Base-by-base conservation (phyloP, 2,888 invertebrate species). In the Heliconius cydno region DNA sequence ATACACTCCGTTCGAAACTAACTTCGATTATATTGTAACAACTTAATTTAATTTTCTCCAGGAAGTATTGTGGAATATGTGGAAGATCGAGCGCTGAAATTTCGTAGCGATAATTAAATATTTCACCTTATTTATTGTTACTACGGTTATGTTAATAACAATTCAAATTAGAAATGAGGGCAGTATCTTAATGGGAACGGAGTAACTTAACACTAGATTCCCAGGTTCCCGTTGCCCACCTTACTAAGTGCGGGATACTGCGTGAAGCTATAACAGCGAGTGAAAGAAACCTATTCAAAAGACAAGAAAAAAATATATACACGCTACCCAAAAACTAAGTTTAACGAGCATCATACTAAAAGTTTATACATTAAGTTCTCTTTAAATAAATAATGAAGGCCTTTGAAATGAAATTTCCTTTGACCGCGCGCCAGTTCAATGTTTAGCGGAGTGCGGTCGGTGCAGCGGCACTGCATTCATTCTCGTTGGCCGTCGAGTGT, bases 361-460 rank as follows among this genome's bases (percentile, higher is more conserved):
- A 73, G 57, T 73, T 57, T 72, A 52, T 60, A 73, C 52, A 73
- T 73, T 73, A n/a, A 30, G 57, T 73, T 73, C 72, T 34, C 57
- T 73, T 60, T 34, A 73, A 73, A 73, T 60, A 73, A 34, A 73
- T 73, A 73, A 60, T 25, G 57, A 73, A 73, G 60, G 73, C 73
- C 73, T 73, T 73, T 73, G 73, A 60, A 73, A 73, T 25, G 72
- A 60, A 34, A 73, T 73, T 73, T 73, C 60, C 73, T 73, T 73
- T 73, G 73, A 73, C 73, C 60, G 73, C 60, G 60, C 34, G 38
- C 73, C 41, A 38, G 60, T 60, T 73, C 34, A 73, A 60, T 73
- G 73, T 60, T 73, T 38, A 60, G 73, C 34, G 19, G 12, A 38
- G 73, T 60, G 73, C 73, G 73, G 73, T 60, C 34, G 72, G 28